These are phyloP conservation scores for Epirrhoe tristata DNA, from an alignment of 2,888 invertebrate species.

Conservation along the genomic window DNA sequence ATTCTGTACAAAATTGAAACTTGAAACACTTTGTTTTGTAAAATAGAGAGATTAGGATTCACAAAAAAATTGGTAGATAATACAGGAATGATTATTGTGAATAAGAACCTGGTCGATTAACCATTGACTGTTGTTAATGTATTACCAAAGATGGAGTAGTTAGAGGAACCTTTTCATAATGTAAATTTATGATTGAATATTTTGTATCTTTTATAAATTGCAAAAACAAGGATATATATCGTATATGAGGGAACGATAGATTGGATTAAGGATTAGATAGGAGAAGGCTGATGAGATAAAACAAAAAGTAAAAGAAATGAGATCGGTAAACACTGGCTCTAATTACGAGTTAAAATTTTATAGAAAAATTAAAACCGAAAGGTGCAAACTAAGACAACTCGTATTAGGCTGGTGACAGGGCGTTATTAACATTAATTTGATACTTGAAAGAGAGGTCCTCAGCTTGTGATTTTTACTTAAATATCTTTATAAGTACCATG, in stretches of 20 bases:
- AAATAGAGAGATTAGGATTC: conserved; percentile 38
- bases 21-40: conserved; percentile 43
- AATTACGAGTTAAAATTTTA: conserved; percentile 27
- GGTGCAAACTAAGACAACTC: conserved; percentile 28
- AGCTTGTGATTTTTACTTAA: conserved; percentile 46
- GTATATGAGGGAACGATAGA: conserved; percentile 72
- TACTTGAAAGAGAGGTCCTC: conserved; percentile 41
- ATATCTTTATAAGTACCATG: conserved; percentile 41
- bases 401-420: conserved; percentile 25
- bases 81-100: conserved; percentile 59
- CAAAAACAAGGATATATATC: conserved; percentile 76
- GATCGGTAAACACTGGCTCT: conserved; percentile 27
- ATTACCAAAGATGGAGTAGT: conserved; percentile 82
- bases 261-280: conserved; percentile 77
- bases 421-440: conserved; percentile 30
- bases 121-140: conserved; percentile 76
- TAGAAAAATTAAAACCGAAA: conserved; percentile 19
- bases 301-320: conserved; percentile 42
- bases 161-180: conserved; percentile 70
- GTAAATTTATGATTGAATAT: conserved; percentile 78
- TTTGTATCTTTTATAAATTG: conserved; percentile 82
- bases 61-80: conserved; percentile 52
- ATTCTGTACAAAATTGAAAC: conserved; percentile 33
- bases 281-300: conserved; percentile 56
- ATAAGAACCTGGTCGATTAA: conserved; percentile 68